Evolutionary conservation across 2,113 vertebrate species (phyloP), one percentile per base, ranked within the genome.

Genomic region (Microcebus jonahi): DNA sequence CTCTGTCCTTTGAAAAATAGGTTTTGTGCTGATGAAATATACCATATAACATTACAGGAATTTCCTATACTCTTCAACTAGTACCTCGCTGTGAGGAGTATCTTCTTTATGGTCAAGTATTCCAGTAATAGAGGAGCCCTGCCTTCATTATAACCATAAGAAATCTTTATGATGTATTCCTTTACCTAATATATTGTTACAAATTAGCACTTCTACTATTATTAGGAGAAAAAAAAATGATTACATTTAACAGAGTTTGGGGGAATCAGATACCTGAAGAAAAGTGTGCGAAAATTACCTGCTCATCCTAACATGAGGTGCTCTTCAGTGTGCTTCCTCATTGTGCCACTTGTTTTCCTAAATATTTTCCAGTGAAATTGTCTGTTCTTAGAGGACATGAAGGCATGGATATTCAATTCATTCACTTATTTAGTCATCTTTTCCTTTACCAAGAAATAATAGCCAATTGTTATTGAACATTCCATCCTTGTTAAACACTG

Each of bases 11-110:
- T 65, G 70, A 81, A 95, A 94, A 83, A 42, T 42, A 68, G 36
- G 5, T 34, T 96, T 53, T 12, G 5, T 23, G 10, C 42, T 94
- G 61, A 77, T 93, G 59, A 93, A 94, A 94, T 83, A 73, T 27
- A 70, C 4, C 50, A 65, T 59, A 57, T n/a, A 85, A 23, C 8
- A 48, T 50, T 42, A 71, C 1, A n/a, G 36, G 23, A 48, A 70
- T 85, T 70, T 68, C 48, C n/a, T 23, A 2, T n/a, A 23, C 39
- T 39, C 39, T 92, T 79, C 0, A 2, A 68, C 7, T 23, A 68
- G 4, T 50, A 65, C 12, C 50, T 39, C 67, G 3, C 27, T 87
- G 15, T 36, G 20, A 76, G 23, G 2, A 59, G 6, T 0, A 29
- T 45, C 48, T 13, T 68, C 34, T 53, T 80, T 45, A 85, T 20